phyloP scores from a whole-genome alignment of 1,140 invertebrate genomes.

The Drosophila nebulosa region DNA sequence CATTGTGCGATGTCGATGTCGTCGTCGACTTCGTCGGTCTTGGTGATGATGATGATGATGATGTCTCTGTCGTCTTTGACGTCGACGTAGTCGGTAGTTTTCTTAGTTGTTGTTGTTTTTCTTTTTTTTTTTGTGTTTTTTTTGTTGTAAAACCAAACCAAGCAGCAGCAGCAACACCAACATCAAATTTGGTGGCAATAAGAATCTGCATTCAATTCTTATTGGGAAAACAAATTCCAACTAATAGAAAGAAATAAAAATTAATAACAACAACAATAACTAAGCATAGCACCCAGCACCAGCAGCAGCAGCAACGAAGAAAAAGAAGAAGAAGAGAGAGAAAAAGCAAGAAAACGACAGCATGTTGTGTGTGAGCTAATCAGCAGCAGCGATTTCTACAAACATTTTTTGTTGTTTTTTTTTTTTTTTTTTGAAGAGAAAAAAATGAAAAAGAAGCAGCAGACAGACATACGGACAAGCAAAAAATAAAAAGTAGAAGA shows the following conservation, averaged over 20 bases:
- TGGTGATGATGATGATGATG: neutral
- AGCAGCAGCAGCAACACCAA: neutral
- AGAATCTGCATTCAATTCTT: neutral
- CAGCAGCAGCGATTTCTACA: constrained; percentile 42
- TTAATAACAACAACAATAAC: neutral
- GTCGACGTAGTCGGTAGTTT: constrained; percentile 23
- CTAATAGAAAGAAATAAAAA: neutral
- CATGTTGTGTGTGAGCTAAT: constrained; percentile 41
- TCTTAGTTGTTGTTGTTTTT: neutral
- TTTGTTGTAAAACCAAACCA: neutral
- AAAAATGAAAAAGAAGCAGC: constrained; percentile 9
- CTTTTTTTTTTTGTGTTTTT: neutral
- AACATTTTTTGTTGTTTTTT: constrained; percentile 27
- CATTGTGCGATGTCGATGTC: constrained; percentile 6
- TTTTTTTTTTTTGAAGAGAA: constrained; percentile 18
- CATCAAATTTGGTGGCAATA: neutral
- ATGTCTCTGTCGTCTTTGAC: constrained; percentile 19
- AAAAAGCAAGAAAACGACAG: constrained; percentile 11
- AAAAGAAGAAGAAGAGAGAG: neutral
- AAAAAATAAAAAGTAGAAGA: neutral
- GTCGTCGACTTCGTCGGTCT: constrained; percentile 6
- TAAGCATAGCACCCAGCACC: constrained; percentile 3
- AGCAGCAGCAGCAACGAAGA: neutral
- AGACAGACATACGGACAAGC: neutral
- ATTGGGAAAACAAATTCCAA: neutral